These are phyloP conservation scores for Circaetus gallicus DNA, from an alignment of 2,113 vertebrate species.

Conservation along the genomic window DNA sequence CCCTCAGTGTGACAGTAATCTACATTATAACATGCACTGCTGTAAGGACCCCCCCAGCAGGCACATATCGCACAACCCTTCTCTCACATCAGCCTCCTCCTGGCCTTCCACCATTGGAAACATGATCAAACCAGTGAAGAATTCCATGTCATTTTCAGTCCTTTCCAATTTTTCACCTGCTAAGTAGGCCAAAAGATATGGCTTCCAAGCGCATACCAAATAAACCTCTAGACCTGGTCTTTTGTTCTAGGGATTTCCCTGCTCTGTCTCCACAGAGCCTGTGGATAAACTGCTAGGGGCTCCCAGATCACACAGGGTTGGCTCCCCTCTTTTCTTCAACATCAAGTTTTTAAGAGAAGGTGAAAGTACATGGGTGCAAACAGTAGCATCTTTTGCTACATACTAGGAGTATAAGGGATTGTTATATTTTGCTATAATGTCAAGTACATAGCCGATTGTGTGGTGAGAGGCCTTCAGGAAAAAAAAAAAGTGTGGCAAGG, in stretches of 20 bases:
- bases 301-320: accelerated
- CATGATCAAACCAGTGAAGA: neutral
- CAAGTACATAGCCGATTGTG: neutral
- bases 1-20: neutral
- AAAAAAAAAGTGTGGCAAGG: neutral
- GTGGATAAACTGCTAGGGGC: neutral
- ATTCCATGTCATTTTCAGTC: neutral
- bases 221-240: neutral
- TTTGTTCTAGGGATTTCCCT: neutral
- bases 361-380: neutral
- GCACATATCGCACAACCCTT: neutral
- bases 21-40: neutral
- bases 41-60: neutral
- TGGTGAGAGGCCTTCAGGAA: neutral
- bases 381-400: neutral
- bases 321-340: neutral
- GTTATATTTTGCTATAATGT: neutral
- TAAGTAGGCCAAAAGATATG: neutral
- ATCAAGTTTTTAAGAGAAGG: neutral
- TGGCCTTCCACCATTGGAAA: neutral
- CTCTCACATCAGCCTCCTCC: neutral
- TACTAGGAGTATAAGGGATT: neutral
- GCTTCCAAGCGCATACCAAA: neutral
- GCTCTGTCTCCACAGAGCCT: accelerated
- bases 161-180: neutral